Evolutionary conservation across 2,888 invertebrate genomes (phyloP).

Genomic region (Eubasilissa splendida): DNA sequence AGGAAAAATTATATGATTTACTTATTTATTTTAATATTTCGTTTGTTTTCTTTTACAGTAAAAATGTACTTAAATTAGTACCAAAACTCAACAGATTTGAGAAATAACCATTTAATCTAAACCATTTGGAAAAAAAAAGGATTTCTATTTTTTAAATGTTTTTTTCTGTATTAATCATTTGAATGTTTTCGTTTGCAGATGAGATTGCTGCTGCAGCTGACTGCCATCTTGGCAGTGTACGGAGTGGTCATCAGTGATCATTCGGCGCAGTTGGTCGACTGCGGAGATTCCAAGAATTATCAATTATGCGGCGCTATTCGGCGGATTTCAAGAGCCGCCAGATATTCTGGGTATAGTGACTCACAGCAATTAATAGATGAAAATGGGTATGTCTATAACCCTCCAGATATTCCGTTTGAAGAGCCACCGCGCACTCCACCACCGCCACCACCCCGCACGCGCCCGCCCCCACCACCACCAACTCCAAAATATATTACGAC

Average conservation of each 20-base stretch:
- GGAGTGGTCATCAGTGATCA: slow-evolving; percentile 17
- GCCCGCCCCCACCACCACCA: slow-evolving; percentile 26
- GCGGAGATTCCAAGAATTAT: slow-evolving; percentile 6
- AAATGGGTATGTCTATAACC: slow-evolving; percentile 32
- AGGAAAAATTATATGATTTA: too few species aligned
- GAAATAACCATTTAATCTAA: too few species aligned
- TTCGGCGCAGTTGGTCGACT: slow-evolving; percentile 18
- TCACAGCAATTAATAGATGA: slow-evolving; percentile 31
- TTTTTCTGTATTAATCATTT: neutral
- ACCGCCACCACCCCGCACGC: slow-evolving; percentile 6
- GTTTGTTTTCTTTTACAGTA: too few species aligned
- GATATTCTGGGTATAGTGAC: neutral
- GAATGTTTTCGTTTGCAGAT: slow-evolving; percentile 15
- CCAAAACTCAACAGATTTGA: too few species aligned
- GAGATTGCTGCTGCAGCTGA: slow-evolving; percentile 41
- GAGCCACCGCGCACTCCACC: slow-evolving; percentile 5
- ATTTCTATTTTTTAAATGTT: too few species aligned
- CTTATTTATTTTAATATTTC: too few species aligned
- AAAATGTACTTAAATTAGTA: too few species aligned
- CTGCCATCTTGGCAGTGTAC: slow-evolving; percentile 32
- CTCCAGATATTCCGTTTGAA: slow-evolving; percentile 20
- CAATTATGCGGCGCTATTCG: neutral
- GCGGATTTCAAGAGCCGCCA: slow-evolving; percentile 27
- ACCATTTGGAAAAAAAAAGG: too few species aligned
- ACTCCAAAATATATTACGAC: neutral